Evolutionary conservation across 2,113 vertebrate genomes (phyloP).

Genomic region (Cathartes aura): DNA sequence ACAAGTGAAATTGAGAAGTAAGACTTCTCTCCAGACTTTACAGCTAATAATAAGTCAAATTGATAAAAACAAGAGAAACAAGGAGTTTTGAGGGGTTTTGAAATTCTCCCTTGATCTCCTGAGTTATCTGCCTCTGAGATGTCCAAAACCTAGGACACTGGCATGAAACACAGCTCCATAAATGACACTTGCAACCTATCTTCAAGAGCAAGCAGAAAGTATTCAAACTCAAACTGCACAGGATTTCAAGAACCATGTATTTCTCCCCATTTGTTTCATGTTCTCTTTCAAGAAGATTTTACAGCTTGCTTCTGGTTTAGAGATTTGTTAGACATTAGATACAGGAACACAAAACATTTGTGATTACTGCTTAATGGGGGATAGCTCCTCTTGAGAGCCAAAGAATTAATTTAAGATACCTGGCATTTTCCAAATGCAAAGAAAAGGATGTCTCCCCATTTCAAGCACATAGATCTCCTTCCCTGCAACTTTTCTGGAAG

Average conservation of each 20-base stretch:
- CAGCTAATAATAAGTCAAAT: neutral
- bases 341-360: neutral
- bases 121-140: neutral
- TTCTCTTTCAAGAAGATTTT: neutral
- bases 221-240: neutral
- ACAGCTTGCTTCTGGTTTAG: neutral
- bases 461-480: neutral
- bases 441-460: neutral
- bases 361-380: neutral
- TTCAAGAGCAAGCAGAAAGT: neutral
- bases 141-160: neutral
- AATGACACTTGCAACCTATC: neutral
- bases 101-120: neutral
- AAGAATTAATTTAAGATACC: neutral
- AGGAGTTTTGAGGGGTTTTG: neutral
- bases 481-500: neutral
- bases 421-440: neutral
- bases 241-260: neutral
- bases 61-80: neutral
- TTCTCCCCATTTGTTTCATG: neutral
- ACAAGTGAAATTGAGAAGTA: neutral
- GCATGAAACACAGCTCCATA: neutral
- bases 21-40: neutral
- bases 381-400: neutral
- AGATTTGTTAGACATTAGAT: neutral